phyloP scores from a whole-genome alignment of 2,888 invertebrate species.

The Cynaeus angustus region DNA sequence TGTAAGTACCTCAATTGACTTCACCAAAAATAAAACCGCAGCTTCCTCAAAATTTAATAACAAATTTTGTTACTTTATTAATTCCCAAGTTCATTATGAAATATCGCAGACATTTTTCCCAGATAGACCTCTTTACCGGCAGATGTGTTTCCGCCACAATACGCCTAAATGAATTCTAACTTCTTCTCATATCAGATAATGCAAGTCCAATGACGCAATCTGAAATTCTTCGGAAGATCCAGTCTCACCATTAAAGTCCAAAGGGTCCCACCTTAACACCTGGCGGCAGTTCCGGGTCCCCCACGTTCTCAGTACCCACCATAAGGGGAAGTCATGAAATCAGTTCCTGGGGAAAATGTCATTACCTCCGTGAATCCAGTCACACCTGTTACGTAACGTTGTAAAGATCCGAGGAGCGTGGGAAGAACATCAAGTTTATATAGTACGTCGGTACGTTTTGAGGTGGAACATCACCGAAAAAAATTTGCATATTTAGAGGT shows the following conservation, averaged over 20 bases:
- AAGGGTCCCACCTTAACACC: slow-evolving; percentile 41
- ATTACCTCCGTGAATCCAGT: slow-evolving; percentile 37
- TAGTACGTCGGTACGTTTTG: slow-evolving; percentile 29
- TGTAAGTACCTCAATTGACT: too few relatives aligned
- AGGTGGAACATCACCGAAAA: slow-evolving; percentile 21
- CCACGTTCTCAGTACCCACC: slow-evolving; percentile 40
- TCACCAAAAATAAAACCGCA: too few relatives aligned
- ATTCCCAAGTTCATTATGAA: too few relatives aligned
- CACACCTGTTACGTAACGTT: slow-evolving; percentile 36
- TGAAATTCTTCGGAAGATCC: slow-evolving; percentile 25
- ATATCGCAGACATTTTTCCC: too few relatives aligned
- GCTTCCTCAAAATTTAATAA: too few relatives aligned
- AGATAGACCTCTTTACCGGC: slow-evolving; percentile 4
- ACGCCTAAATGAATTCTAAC: neutral
- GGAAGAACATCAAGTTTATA: slow-evolving; percentile 45
- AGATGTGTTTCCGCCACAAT: neutral
- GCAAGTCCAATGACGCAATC: slow-evolving; percentile 21
- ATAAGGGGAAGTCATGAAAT: slow-evolving; percentile 50
- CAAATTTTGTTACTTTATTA: too few relatives aligned
- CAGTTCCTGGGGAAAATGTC: slow-evolving; percentile 47
- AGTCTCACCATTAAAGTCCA: slow-evolving; percentile 18
- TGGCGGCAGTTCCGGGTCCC: slow-evolving; percentile 47
- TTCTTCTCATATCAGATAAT: slow-evolving; percentile 13
- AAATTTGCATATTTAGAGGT: slow-evolving; percentile 25
- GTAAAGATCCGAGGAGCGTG: slow-evolving; percentile 50